Evolutionary conservation across 2,888 invertebrate species (phyloP), one percentile per base, ranked within the genome.

Genomic region (Temnothorax ravouxi): DNA sequence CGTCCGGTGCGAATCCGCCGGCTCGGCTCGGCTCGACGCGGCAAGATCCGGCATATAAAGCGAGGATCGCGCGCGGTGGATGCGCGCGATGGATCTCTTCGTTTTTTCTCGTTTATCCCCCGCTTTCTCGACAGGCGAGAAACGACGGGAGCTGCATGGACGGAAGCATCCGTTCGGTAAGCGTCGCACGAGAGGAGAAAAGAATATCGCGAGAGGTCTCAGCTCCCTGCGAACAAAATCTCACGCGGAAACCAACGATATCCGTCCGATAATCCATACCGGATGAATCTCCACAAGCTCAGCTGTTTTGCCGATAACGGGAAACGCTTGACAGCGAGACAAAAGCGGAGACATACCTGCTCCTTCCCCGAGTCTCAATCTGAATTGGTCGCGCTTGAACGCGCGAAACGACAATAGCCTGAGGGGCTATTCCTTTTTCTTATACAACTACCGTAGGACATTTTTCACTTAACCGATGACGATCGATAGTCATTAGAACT

Each of bases 31-130:
- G 47, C 29, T 29, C 29, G 29, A 3, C 64, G 64, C 64, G 64
- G 64, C 71, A 29, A 71, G 50, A 77, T 77, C 54, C 77, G 44
- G 18, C 69, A 47, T 66, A 77, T 66, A 77, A 77, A 82, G 64
- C 15, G 47, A 66, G n/a, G 56, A 67, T 44, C 50, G 62, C 64
- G 41, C 74, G n/a, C 52, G 52, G 52, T 52, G n/a, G 52, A 52
- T 18, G 50, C 50, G 38, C 66, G 21, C 79, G 72, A 56, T 72
- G 47, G 34, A 80, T 72, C 56, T 69, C 47, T 25, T 72, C 21
- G 18, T 79, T 56, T 56, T 56, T 71, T 69, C 38, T 47, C 15
- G 15, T 79, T 79, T 69, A 44, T 47, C 41, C 15, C 11, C 44
- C 29, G n/a, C 67, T 67, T 67, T n/a, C 66, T 38, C 66, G 38